Evolutionary conservation across 1,140 invertebrate genomes (phyloP).

Genomic region (Ladona fulva): DNA sequence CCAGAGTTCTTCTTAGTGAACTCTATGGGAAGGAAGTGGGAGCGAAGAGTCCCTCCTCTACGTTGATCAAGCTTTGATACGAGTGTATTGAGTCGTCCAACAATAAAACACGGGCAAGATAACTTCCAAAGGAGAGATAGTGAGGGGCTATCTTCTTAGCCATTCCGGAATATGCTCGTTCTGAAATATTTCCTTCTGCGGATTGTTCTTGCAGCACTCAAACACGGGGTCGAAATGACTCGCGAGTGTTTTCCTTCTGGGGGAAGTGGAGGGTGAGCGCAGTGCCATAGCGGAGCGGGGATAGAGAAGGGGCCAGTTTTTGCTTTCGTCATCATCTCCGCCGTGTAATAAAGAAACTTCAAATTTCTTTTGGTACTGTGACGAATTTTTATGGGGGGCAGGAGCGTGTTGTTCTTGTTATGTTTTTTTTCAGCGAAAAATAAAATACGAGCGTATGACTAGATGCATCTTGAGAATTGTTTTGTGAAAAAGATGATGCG

Average conservation of each 20-base stretch:
- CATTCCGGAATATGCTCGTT: background rate
- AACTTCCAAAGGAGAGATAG: background rate
- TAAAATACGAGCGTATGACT: too few species aligned
- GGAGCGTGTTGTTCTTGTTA: too few species aligned
- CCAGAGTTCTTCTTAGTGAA: background rate
- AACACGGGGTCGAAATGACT: background rate
- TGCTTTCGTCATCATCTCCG: too few species aligned
- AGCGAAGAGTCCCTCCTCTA: background rate
- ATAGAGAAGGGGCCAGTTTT: background rate
- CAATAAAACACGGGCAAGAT: conserved; percentile 1
- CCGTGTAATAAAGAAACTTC: too few species aligned
- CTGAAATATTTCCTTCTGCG: background rate
- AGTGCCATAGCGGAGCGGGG: background rate
- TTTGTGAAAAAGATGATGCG: too few species aligned
- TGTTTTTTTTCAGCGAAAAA: too few species aligned
- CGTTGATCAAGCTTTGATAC: background rate
- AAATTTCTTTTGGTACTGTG: too few species aligned
- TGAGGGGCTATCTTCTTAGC: background rate
- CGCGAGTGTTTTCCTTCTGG: background rate
- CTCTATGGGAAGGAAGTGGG: background rate
- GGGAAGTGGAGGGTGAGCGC: background rate
- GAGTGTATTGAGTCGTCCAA: background rate
- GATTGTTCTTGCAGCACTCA: background rate
- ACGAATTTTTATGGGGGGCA: too few species aligned
- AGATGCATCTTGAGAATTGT: too few species aligned